Evolutionary conservation across 2,888 invertebrate species (phyloP).

Genomic region (Philereme transversata): DNA sequence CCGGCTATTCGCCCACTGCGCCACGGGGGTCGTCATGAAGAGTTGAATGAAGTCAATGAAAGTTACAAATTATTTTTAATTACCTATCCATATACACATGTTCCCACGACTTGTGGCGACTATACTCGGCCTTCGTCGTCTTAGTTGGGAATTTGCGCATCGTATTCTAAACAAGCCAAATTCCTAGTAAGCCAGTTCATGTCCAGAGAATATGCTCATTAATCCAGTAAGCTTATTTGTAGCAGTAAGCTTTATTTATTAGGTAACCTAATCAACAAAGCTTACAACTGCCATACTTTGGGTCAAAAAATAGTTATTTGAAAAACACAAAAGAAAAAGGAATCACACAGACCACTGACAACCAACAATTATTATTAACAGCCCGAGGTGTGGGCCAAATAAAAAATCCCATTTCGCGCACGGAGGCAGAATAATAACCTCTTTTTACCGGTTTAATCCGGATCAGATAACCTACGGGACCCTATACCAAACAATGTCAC

Average conservation of each 20-base stretch:
- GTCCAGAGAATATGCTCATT: too few species aligned
- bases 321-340: slow-evolving; percentile 37
- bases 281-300: slow-evolving; percentile 19
- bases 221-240: too few species aligned
- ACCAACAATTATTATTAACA: slow-evolving; percentile 56
- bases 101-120: too few species aligned
- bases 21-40: too few species aligned
- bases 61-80: too few species aligned
- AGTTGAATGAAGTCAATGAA: too few species aligned
- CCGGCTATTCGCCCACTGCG: too few species aligned
- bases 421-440: slow-evolving; percentile 79
- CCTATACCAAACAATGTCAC: not conserved
- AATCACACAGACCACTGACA: slow-evolving; percentile 62
- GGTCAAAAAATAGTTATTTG: slow-evolving; percentile 8
- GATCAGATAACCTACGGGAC: slow-evolving; percentile 68
- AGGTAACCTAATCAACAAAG: slow-evolving; percentile 1
- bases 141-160: too few species aligned
- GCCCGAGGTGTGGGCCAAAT: slow-evolving; percentile 73
- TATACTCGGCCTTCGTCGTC: too few species aligned
- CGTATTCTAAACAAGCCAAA: too few species aligned
- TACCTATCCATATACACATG: too few species aligned
- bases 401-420: slow-evolving; percentile 74
- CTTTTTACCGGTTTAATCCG: slow-evolving; percentile 80
- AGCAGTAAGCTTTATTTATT: slow-evolving; percentile 13
- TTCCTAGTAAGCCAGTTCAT: too few species aligned